Base-by-base conservation (phyloP, 2,113 vertebrate genomes). In the Setophaga coronata region DNA sequence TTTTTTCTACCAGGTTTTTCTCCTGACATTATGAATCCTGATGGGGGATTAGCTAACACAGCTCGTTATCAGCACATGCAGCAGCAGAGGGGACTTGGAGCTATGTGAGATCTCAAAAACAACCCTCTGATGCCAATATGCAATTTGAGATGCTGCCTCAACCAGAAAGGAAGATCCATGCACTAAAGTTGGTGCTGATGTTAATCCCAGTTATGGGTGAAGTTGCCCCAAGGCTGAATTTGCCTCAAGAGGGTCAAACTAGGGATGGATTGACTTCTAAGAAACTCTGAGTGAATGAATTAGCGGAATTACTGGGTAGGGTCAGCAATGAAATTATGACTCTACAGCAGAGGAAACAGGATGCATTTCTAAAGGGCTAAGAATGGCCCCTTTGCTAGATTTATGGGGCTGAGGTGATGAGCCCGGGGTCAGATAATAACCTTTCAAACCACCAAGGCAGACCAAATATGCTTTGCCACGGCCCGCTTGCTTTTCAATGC, bases 401-500 rank as follows among this genome's bases (percentile, higher is more conserved):
- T 66, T 86, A 66, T 62, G 82, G 42, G 60, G 77, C 91, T 54
- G 65, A 96, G 95, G 96, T 89, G 93, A 61, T 71, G 78, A 88
- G 80, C 50, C 9, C 2, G 10, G 26, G 94, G 93, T 90, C 82
- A 74, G 77, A 79, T 83, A 94, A 84, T 85, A 91, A 92, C 96
- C 89, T 82, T 84, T 84, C 85, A 34, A 73, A 48, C 26, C 85
- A 42, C 73, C 79, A 71, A 87, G 69, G 90, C 91, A 82, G 73
- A 91, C 94, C 84, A 83, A 93, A 94, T 76, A 82, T n/a, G 83
- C 93, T 90, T 90, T 70, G 47, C 65, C 33, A 26, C 11, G 38
- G 6, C 31, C 90, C 40, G 15, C 94, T 90, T 7, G 89, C 95
- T 78, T 87, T 76, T 43, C 74, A 45, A 3, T 62, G 76, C 8